A percentile compares a stretch with the other conserved stretches of the same genome.
phyloP scores from a whole-genome alignment of 2,888 invertebrate species.

The Scotopteryx bipunctaria region DNA sequence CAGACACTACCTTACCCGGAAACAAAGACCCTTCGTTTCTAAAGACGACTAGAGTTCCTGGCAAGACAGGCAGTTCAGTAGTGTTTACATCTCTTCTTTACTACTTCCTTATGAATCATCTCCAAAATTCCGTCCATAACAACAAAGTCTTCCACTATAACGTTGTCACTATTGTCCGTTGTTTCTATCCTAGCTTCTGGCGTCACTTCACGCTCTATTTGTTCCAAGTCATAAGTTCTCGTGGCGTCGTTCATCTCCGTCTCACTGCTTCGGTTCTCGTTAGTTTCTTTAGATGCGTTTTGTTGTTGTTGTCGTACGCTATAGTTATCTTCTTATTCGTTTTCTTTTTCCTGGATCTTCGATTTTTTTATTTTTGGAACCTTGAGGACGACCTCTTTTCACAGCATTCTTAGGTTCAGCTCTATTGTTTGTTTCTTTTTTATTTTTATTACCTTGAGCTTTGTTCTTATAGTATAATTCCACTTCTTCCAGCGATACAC shows the following conservation, averaged over 20 bases:
- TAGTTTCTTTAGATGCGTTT: no score
- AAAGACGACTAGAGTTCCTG: constrained; percentile 11
- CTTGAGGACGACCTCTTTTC: no score
- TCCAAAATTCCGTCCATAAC: constrained; percentile 13
- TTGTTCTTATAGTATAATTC: constrained; percentile 3
- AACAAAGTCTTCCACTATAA: constrained; percentile 11
- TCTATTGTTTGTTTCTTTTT: constrained; percentile 1
- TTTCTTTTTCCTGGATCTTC: no score
- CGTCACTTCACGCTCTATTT: constrained; percentile 6
- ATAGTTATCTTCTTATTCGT: no score
- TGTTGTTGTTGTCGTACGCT: no score
- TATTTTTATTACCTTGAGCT: constrained; percentile 5
- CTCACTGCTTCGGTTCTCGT: no score
- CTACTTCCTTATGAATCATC: constrained; percentile 5
- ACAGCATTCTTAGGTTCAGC: constrained; percentile 5
- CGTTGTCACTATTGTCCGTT: constrained; percentile 5
- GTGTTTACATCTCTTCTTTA: constrained; percentile 5
- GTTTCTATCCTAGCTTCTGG: constrained; percentile 3
- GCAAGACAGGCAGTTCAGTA: constrained; percentile 11
- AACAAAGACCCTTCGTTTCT: constrained; percentile 12
- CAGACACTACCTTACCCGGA: constrained; percentile 10
- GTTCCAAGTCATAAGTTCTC: constrained; percentile 9
- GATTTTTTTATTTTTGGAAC: no score
- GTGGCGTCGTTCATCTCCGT: not conserved
- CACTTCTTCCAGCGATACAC: no score